Evolutionary conservation across 1,140 invertebrate genomes (phyloP).

Genomic region (Oreohelix idahoensis): DNA sequence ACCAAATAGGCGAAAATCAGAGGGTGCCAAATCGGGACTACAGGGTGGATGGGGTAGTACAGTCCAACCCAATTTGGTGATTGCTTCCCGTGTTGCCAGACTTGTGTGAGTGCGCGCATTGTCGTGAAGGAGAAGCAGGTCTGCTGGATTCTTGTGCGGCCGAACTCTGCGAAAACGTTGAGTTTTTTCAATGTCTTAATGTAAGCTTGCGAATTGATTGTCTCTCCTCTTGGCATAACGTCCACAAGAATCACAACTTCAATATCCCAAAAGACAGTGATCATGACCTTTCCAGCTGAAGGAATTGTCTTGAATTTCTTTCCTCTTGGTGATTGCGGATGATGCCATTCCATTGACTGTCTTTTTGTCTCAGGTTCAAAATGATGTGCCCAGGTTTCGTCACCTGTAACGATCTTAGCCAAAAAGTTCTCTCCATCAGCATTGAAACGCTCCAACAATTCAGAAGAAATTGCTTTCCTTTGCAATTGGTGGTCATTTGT

Average conservation of each 20-base stretch:
- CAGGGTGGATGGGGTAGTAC: not conserved
- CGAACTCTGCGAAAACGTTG: not conserved
- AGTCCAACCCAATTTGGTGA: not conserved
- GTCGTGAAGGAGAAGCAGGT: not conserved
- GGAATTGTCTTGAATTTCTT: not conserved
- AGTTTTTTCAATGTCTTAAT: conserved; percentile 20
- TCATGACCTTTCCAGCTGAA: conserved; percentile 11
- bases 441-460: conserved; percentile 10
- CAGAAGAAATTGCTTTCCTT: conserved; percentile 15
- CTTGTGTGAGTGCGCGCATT: not conserved
- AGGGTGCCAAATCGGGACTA: conserved; percentile 10
- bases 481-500: not conserved
- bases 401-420: conserved; percentile 7
- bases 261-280: conserved; percentile 12
- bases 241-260: conserved; percentile 4
- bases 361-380: conserved; percentile 9
- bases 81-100: conserved; percentile 5
- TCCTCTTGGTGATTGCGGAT: conserved; percentile 2
- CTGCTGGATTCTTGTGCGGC: conserved; percentile 7
- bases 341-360: conserved; percentile 7
- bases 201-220: conserved; percentile 2
- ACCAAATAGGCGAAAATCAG: conserved; percentile 2
- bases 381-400: conserved; percentile 3
- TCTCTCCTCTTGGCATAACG: conserved; percentile 3
- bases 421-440: not conserved